A percentile compares a stretch with the other conserved stretches of the same genome.
Conservation (phyloP, 2,797 vertebrate genomes). For the Poeciliopsis gracilis region DNA sequence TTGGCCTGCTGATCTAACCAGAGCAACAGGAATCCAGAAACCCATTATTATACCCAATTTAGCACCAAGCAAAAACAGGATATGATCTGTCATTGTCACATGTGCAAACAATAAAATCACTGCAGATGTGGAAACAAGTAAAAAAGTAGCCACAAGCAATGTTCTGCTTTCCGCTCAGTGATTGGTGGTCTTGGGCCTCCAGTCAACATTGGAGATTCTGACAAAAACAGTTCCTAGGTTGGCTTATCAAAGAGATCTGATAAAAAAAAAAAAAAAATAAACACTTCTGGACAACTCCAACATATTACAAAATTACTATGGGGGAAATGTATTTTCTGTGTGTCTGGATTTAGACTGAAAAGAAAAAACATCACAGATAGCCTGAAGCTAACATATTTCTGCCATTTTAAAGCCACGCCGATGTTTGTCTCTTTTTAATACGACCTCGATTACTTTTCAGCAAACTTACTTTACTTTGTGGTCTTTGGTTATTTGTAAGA, state of each 20-base stretch:
- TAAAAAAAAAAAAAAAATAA: not conserved
- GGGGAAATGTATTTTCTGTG: not conserved
- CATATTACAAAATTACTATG: not conserved
- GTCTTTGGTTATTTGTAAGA: not conserved
- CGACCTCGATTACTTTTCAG: not conserved
- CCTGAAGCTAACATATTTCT: not conserved
- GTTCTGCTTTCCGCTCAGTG: not conserved
- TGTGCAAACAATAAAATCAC: constrained; percentile 10
- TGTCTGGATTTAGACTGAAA: not conserved
- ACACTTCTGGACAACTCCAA: not conserved
- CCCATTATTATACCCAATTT: not conserved
- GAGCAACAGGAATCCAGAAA: not conserved
- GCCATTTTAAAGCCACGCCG: not conserved
- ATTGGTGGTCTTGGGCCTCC: constrained; percentile 8
- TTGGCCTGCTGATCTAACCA: too few species aligned
- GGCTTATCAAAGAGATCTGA: not conserved
- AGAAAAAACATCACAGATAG: not conserved
- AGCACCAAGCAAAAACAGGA: constrained; percentile 1
- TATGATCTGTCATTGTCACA: constrained; percentile 7
- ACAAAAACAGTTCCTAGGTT: not conserved
- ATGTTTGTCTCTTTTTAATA: not conserved
- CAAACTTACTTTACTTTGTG: not conserved
- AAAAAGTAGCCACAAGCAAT: constrained; percentile 2
- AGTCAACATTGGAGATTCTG: not conserved
- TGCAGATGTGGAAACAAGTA: not conserved